Evolutionary conservation across 2,888 invertebrate species (phyloP).

Genomic region (Metopia argyrocephala): DNA sequence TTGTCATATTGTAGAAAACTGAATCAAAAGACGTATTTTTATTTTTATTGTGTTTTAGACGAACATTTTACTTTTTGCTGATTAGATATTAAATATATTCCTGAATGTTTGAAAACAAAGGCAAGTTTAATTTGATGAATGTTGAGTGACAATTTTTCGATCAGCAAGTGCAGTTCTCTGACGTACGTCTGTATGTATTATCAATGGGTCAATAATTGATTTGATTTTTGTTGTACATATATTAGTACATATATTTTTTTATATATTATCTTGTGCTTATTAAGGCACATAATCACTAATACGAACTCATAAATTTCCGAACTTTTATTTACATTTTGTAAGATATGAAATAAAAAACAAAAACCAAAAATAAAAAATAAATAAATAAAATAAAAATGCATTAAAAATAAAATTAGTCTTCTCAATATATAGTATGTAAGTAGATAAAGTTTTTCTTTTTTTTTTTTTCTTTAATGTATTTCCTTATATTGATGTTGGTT

Average conservation of each 20-base stretch:
- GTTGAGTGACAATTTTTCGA: too few relatives aligned
- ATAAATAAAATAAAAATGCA: not conserved
- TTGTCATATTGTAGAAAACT: too few relatives aligned
- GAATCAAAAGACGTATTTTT: too few relatives aligned
- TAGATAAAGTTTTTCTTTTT: not conserved
- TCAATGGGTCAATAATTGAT: conserved; percentile 33
- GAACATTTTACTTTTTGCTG: too few relatives aligned
- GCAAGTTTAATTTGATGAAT: too few relatives aligned
- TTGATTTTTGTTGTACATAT: conserved; percentile 26
- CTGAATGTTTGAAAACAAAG: too few relatives aligned
- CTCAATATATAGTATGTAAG: not conserved
- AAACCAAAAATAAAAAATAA: not conserved
- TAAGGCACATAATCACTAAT: not conserved
- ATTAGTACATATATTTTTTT: too few relatives aligned
- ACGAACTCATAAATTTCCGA: not conserved
- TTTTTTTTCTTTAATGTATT: not conserved
- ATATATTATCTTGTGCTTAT: not conserved
- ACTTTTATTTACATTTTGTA: not conserved
- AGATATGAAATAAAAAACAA: not conserved
- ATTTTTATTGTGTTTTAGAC: too few relatives aligned
- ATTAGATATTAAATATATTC: too few relatives aligned
- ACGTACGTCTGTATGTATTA: too few relatives aligned
- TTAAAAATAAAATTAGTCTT: conserved; percentile 25
- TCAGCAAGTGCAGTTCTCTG: too few relatives aligned
- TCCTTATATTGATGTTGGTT: not conserved